These are phyloP conservation scores for Procapra przewalskii DNA, from an alignment of 2,113 vertebrate species.

Conservation along the genomic window DNA sequence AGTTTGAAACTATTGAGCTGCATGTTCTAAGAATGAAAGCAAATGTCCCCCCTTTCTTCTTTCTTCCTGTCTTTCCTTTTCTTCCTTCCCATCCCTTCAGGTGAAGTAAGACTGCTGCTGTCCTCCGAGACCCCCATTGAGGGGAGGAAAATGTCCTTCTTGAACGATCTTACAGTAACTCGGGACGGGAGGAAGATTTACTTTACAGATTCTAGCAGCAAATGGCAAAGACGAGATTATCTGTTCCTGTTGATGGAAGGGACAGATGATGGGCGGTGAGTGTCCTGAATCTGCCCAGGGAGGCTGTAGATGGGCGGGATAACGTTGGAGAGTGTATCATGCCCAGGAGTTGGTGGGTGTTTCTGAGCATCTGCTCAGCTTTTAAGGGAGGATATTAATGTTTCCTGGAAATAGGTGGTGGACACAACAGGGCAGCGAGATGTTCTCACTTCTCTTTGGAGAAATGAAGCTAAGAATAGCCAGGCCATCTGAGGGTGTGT, in stretches of 20 bases:
- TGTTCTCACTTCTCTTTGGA: neutral
- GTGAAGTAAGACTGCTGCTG: conserved; percentile 84
- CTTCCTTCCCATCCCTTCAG: conserved; percentile 74
- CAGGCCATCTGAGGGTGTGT: too few relatives aligned
- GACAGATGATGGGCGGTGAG: conserved; percentile 92
- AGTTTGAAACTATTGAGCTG: conserved; percentile 15
- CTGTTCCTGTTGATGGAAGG: conserved; percentile 92
- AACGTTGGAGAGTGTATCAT: neutral
- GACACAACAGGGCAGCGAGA: neutral
- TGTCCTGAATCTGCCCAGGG: neutral
- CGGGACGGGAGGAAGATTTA: conserved; percentile 93
- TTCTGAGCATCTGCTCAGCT: neutral
- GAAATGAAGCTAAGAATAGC: neutral
- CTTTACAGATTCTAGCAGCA: conserved; percentile 96
- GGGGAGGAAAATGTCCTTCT: conserved; percentile 90
- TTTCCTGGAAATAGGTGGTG: neutral
- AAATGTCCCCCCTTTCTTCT: neutral
- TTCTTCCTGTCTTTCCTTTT: neutral
- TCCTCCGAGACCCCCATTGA: conserved; percentile 83
- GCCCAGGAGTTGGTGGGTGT: neutral
- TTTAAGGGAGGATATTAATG: neutral
- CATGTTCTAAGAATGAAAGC: neutral
- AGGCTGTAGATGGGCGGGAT: neutral
- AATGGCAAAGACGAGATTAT: conserved; percentile 93
- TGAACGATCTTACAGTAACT: conserved; percentile 93